These are phyloP conservation scores for Phyllopteryx taeniolatus DNA, from an alignment of 2,113 vertebrate species.

Conservation along the genomic window DNA sequence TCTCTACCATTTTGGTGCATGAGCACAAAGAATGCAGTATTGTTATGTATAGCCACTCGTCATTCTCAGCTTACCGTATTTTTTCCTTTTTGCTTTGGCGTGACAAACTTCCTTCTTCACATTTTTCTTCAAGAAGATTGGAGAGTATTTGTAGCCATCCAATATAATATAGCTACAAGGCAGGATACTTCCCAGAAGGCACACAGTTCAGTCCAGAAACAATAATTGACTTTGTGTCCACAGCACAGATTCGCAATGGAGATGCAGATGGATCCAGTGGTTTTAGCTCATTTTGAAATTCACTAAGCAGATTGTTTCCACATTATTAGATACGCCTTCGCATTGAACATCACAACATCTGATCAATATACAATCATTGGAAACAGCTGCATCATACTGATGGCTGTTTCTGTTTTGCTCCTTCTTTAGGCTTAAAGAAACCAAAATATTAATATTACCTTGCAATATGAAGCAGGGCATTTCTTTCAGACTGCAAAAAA, in stretches of 20 bases:
- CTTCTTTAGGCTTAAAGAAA: not conserved
- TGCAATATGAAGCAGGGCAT: not conserved
- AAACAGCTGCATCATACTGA: not conserved
- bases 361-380: not conserved
- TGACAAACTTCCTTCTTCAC: slow-evolving; percentile 33
- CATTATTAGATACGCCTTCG: slow-evolving; percentile 20
- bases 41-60: slow-evolving; percentile 30
- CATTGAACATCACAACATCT: slow-evolving; percentile 18
- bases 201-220: slow-evolving; percentile 23
- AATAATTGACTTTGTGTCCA: slow-evolving; percentile 46
- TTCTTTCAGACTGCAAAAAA: not conserved
- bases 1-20: slow-evolving; percentile 18
- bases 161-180: slow-evolving; percentile 26
- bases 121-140: slow-evolving; percentile 31
- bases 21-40: slow-evolving; percentile 29
- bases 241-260: slow-evolving; percentile 19
- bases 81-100: slow-evolving; percentile 18
- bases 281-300: slow-evolving; percentile 26
- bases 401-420: not conserved
- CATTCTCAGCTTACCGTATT: slow-evolving; percentile 8
- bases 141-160: slow-evolving; percentile 27
- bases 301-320: slow-evolving; percentile 21
- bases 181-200: slow-evolving; percentile 47
- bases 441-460: not conserved
- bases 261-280: slow-evolving; percentile 31